Evolutionary conservation across 2,888 invertebrate species (phyloP), one percentile per base, ranked within the genome.

Genomic region (Drosophila peninsularis): DNA sequence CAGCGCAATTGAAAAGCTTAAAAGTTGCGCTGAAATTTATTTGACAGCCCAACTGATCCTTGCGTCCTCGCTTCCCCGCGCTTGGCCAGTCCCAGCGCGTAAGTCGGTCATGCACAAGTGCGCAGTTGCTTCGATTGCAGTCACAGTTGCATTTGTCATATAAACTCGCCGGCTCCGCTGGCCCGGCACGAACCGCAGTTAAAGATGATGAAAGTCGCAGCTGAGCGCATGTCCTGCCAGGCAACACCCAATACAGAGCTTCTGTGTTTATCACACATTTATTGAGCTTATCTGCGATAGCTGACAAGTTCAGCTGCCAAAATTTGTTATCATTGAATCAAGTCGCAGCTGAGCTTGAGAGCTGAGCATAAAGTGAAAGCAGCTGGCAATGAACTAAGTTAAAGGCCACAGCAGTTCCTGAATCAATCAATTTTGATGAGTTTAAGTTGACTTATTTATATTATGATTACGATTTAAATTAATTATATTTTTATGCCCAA

Each of bases 1-100:
- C 70, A 74, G 71, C 61, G 57, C 77, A 53, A 78, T 71, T 72
- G 69, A 75, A 78, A 70, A 80, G 54, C 58, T 60, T 71, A 62
- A 62, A 70, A 61, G 57, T 76, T 63, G 36, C 24, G 42, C 37
- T 65, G 49, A 39, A 55, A 61, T 67, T 65, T 77, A 64, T 77
- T 54, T 52, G 58, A 42, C 77, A 64, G 72, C 64, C 63, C 77
- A 76, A 42, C 67, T 72, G 62, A 45, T 32, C n/a, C 42, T 34
- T 11, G 19, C 44, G 14, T 7, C 21, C 3, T 14, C 10, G 1
- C 7, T n/a, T 27, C 9, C 0, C 3, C 19, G 17, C 19, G 17
- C 45, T 49, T 49, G 63, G 50, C 41, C 50, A 32, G 10, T 56
- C 53, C 30, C 36, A 47, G 32, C 19, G 75, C 37, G 34, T 56